Evolutionary conservation across 2,888 invertebrate genomes (phyloP).

Genomic region (Apoda limacodes): DNA sequence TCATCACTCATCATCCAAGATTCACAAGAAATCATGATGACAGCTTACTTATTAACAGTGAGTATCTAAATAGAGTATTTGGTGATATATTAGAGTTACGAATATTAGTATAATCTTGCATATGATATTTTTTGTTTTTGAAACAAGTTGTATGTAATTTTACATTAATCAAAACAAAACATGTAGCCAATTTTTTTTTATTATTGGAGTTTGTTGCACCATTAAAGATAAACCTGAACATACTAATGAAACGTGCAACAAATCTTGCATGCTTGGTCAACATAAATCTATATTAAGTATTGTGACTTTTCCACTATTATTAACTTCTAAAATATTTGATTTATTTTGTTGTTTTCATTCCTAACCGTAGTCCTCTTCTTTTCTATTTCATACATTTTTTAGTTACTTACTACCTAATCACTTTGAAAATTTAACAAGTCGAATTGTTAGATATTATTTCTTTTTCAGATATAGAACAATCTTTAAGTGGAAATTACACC

Average conservation of each 20-base stretch:
- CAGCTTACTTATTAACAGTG: conserved; percentile 34
- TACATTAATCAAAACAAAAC: background rate
- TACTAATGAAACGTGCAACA: no score
- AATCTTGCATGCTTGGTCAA: no score
- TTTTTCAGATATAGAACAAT: conserved; percentile 56
- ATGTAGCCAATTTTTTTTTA: background rate
- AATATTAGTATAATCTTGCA: background rate
- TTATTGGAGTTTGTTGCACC: no score
- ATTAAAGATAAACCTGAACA: no score
- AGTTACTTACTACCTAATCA: background rate
- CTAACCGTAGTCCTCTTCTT: background rate
- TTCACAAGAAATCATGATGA: conserved; percentile 35
- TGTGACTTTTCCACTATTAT: no score
- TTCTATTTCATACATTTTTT: background rate
- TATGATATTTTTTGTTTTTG: no score
- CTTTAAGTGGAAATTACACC: conserved; percentile 83
- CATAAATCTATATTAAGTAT: no score
- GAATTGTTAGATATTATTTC: background rate
- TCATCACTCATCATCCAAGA: conserved; percentile 36
- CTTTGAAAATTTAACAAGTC: background rate
- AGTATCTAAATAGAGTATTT: conserved; percentile 11
- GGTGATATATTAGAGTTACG: background rate
- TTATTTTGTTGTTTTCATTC: no score
- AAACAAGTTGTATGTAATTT: no score
- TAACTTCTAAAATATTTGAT: no score